phyloP scores from a whole-genome alignment of 2,888 invertebrate genomes.

The Drosophila anomalata region DNA sequence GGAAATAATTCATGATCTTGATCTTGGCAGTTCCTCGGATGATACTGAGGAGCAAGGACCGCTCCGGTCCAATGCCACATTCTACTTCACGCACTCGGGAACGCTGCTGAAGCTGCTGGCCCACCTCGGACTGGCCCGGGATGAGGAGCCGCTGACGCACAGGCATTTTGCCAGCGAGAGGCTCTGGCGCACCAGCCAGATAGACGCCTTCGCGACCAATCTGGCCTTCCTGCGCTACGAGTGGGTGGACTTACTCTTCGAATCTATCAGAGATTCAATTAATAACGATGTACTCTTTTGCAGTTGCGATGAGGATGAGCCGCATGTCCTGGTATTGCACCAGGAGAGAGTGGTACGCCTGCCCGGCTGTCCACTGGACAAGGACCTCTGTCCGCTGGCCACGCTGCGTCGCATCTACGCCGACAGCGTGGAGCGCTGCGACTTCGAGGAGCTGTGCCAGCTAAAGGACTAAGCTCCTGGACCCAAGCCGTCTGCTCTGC shows the following conservation, averaged over 20 bases:
- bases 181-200: constrained; percentile 86
- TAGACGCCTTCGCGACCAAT: constrained; percentile 92
- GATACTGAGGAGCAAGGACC: constrained; percentile 53
- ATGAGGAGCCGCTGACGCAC: constrained; percentile 86
- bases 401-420: constrained; percentile 86
- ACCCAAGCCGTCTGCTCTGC: constrained; percentile 1
- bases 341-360: constrained; percentile 89
- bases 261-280: not conserved
- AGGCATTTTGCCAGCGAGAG: constrained; percentile 84
- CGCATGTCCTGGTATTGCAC: constrained; percentile 88
- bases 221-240: constrained; percentile 90
- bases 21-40: not conserved
- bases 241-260: constrained; percentile 84
- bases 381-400: constrained; percentile 88
- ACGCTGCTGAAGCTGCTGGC: constrained; percentile 90
- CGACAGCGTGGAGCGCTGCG: constrained; percentile 87
- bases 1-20: too few relatives aligned
- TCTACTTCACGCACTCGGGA: constrained; percentile 93
- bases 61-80: constrained; percentile 84
- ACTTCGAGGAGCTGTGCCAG: constrained; percentile 88
- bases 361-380: constrained; percentile 87
- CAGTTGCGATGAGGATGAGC: constrained; percentile 75
- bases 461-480: constrained; percentile 14
- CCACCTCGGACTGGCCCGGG: constrained; percentile 89
- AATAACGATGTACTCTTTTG: not conserved